Evolutionary conservation across 2,888 invertebrate species (phyloP), one percentile per base, ranked within the genome.

Genomic region (Druceiella hillmani): DNA sequence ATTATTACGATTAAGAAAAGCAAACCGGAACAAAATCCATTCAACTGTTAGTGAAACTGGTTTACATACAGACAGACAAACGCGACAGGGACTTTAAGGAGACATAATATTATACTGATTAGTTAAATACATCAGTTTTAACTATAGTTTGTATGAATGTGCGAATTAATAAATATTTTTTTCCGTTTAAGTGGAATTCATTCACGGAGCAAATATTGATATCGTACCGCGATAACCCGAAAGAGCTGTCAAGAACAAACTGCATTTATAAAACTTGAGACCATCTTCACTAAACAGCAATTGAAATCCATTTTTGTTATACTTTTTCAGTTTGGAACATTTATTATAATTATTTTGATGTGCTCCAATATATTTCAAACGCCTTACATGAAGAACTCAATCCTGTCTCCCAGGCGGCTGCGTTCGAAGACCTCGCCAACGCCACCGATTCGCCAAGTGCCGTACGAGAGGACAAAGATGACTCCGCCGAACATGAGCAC

Each of bases 401-500:
- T 70, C 31, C 87, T 67, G 2, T 75, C 77, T 20, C 81, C 78
- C 39, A 75, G 64, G 38, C 61, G 50, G 50, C 77, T 82, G 46
- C 78, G 74, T 38, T 65, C 60, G 62, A 81, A 71, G 1, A 86
- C 80, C 48, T 78, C 73, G 1, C 50, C 50, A 10, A 82, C 49
- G 1, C 85, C 81, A 1, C 86, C 86, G 5, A 81, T 71, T 22
- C 76, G 71, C 40, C 70, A 61, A 1, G 82, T 80, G 0, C 86
- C 86, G 50, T 83, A 75, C 2, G 70, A 59, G 36, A 81, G 64
- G 1, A 87, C 82, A 12, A 76, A 75, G 11, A 83, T 57, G 2
- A 84, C 75, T 1, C 83, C 81, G 9, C 76, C 77, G 52, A 84
- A 78, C 83, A 87, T 86, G 4, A 86, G 69, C 12, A 81, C 60